Conservation (phyloP, 2,113 vertebrate genomes). For the Onychorhynchus coronatus region DNA sequence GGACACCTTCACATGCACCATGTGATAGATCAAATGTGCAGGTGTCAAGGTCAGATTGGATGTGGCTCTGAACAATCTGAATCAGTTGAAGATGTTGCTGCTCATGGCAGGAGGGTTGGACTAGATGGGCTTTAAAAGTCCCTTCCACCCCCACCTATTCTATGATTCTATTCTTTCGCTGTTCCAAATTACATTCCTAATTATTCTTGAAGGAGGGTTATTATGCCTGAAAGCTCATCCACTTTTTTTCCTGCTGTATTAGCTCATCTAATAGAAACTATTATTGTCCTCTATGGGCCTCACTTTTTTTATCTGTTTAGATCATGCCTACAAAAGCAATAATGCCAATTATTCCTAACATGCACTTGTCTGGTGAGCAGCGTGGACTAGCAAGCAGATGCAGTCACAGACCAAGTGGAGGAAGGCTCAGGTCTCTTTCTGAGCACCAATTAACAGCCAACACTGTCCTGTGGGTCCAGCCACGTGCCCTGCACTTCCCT, state of each 20-base stretch:
- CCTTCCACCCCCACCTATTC: neutral
- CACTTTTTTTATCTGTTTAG: neutral
- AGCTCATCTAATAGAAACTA: neutral
- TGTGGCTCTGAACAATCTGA: neutral
- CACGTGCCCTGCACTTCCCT: neutral
- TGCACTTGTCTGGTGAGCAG: neutral
- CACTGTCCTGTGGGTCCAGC: neutral
- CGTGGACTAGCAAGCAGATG: neutral
- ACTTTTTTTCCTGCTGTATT: neutral
- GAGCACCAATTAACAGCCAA: neutral
- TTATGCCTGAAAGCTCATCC: neutral
- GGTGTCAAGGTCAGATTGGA: neutral
- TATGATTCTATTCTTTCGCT: neutral
- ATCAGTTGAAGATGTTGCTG: neutral
- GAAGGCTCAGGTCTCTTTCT: neutral
- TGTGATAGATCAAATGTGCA: neutral
- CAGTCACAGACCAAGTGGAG: neutral
- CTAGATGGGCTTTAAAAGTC: neutral
- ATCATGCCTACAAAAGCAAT: neutral
- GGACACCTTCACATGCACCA: neutral
- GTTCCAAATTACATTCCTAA: neutral
- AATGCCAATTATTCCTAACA: neutral
- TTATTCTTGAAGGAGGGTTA: neutral
- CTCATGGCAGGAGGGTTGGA: neutral
- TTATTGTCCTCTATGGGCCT: neutral